Percentiles rank a stretch among this genome's conserved stretches.
Evolutionary conservation across 1,140 invertebrate genomes (phyloP).

Genomic region (Brachionus sp.): DNA sequence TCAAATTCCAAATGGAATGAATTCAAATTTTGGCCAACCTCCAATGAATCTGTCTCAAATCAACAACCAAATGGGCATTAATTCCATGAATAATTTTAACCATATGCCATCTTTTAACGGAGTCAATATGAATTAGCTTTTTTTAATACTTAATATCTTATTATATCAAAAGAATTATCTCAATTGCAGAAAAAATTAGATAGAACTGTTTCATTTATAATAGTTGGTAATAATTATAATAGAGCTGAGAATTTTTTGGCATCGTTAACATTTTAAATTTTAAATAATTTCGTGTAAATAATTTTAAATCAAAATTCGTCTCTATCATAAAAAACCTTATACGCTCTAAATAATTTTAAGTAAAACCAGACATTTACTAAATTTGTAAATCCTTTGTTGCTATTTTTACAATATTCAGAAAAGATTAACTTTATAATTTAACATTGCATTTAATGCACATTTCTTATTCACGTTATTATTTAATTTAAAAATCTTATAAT

Average conservation of each 20-base stretch:
- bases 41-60: slow-evolving; percentile 30
- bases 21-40: neutral
- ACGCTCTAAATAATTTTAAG: neutral
- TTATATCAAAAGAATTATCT: neutral
- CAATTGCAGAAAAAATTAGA: too few species aligned
- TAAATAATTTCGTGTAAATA: neutral
- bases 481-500: neutral
- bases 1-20: neutral
- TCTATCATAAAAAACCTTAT: neutral
- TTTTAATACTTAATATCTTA: neutral
- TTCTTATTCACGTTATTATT: neutral
- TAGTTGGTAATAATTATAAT: neutral
- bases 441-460: neutral
- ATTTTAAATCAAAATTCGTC: neutral
- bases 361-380: neutral
- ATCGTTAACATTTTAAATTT: neutral
- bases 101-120: neutral
- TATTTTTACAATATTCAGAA: neutral
- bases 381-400: neutral
- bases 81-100: slow-evolving; percentile 28
- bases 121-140: slow-evolving; percentile 10
- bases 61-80: slow-evolving; percentile 13
- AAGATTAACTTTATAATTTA: neutral
- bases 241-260: neutral
- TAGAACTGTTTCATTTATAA: neutral